A percentile compares a stretch with the other conserved stretches of the same genome.
phyloP scores from a whole-genome alignment of 2,888 invertebrate species.

The Formica aserva region DNA sequence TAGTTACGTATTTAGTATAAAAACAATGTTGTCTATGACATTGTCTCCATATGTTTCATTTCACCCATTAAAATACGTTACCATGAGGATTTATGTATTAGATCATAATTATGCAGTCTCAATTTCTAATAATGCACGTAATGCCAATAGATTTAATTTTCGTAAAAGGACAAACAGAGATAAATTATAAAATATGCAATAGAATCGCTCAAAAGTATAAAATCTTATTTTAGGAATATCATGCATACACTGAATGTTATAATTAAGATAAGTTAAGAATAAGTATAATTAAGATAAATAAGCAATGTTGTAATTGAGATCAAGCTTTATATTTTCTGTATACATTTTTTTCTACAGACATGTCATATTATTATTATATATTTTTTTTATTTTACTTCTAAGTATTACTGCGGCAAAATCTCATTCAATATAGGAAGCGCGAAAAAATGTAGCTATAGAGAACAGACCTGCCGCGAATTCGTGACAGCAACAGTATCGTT shows the following conservation, averaged over 20 bases:
- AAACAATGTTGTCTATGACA: background rate
- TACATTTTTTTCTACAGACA: background rate
- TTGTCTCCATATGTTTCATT: background rate
- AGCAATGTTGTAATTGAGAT: no score
- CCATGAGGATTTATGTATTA: background rate
- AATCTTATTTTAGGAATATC: no score
- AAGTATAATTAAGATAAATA: no score
- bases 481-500: background rate
- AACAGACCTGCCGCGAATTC: background rate
- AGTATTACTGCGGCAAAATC: background rate
- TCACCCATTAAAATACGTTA: no score
- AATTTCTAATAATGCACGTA: no score
- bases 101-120: no score
- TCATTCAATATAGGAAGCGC: background rate
- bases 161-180: no score
- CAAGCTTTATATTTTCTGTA: background rate
- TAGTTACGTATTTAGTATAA: background rate
- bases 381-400: background rate
- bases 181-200: no score
- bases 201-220: no score
- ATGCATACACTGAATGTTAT: no score
- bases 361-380: background rate
- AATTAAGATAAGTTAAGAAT: no score
- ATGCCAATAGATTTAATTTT: no score
- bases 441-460: background rate